Conservation (phyloP, 2,888 invertebrate genomes). For the Palloptera scutellata region DNA sequence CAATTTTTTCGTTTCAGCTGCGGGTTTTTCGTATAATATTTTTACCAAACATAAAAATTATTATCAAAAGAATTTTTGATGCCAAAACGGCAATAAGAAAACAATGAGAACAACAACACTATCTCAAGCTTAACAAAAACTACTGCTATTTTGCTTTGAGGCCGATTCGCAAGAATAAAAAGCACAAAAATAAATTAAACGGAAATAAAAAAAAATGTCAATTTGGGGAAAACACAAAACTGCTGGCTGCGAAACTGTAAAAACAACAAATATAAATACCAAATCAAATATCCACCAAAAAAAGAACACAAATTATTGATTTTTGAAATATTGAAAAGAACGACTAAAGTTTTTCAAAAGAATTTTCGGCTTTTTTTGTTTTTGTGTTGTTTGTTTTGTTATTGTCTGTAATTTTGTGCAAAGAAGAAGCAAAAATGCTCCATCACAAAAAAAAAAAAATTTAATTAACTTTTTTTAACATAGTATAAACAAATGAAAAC, state of each 20-base stretch:
- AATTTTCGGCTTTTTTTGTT: neutral
- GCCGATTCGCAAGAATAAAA: constrained; percentile 8
- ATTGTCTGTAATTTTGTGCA: neutral
- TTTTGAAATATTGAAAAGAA: constrained; percentile 5
- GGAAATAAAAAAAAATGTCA: neutral
- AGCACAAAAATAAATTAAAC: neutral
- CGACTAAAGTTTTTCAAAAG: constrained; percentile 4
- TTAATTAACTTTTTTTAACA: neutral
- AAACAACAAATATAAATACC: neutral
- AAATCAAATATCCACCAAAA: neutral
- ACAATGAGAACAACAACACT: neutral
- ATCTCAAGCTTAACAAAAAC: neutral
- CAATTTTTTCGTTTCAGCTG: no score
- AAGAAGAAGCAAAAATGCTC: neutral
- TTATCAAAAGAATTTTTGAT: no score
- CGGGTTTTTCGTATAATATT: no score
- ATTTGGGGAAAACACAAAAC: neutral
- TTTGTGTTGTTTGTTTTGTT: neutral
- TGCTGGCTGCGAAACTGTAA: neutral
- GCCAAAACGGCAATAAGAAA: no score
- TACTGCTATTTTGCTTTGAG: constrained; percentile 8
- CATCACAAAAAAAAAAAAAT: neutral
- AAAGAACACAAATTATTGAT: constrained; percentile 3
- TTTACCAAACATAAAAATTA: no score
- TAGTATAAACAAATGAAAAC: neutral